Conservation (phyloP, 2,888 invertebrate genomes). For the Helleia helle region DNA sequence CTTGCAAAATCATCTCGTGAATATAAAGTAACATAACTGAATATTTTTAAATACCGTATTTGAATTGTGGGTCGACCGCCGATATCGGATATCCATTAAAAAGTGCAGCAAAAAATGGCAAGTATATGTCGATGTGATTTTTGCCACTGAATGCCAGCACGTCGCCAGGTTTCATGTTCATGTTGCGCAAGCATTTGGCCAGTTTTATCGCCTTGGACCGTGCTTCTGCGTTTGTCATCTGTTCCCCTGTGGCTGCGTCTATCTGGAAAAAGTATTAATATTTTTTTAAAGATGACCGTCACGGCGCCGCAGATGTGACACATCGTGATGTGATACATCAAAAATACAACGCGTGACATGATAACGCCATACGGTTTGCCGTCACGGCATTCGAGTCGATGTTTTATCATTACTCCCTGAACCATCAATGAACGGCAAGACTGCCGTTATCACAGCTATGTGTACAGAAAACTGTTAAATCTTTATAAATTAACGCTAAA, state of each 20-base stretch:
- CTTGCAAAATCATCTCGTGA: too few relatives aligned
- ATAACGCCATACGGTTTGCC: too few relatives aligned
- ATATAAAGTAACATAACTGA: not conserved
- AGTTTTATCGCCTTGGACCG: constrained; percentile 36
- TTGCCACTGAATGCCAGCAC: constrained; percentile 42
- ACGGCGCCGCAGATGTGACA: too few relatives aligned
- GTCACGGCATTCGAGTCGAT: too few relatives aligned
- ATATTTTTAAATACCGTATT: constrained; percentile 32
- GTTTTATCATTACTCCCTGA: too few relatives aligned
- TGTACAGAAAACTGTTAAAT: too few relatives aligned
- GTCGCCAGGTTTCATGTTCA: constrained; percentile 42
- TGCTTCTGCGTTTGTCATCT: constrained; percentile 42
- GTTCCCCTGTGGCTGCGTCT: constrained; percentile 46
- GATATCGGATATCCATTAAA: constrained; percentile 43
- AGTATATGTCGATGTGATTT: constrained; percentile 47
- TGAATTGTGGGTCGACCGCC: constrained; percentile 46
- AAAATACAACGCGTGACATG: too few relatives aligned
- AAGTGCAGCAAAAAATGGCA: constrained; percentile 47
- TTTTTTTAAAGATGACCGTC: too few relatives aligned
- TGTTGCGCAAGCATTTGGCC: constrained; percentile 34
- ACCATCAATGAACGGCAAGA: too few relatives aligned
- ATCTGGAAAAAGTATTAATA: constrained; percentile 30
- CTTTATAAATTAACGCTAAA: too few relatives aligned
- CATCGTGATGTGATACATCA: too few relatives aligned
- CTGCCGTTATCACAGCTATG: too few relatives aligned